phyloP scores from a whole-genome alignment of 2,888 invertebrate species.

The Heliconius aoede region DNA sequence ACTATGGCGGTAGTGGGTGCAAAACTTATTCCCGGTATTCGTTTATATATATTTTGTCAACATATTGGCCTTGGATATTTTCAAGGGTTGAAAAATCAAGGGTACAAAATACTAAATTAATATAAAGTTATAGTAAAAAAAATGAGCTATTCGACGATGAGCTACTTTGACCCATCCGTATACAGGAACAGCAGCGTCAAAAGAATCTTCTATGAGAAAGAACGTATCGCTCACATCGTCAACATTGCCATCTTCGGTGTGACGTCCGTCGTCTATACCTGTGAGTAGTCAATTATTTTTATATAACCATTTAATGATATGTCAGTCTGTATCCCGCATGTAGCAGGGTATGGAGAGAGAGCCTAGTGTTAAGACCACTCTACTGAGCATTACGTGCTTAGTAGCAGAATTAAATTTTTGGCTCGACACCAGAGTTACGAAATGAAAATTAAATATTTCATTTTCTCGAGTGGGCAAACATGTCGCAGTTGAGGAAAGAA shows the following conservation, averaged over 20 bases:
- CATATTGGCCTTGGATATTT: neutral
- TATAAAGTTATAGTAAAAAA: neutral
- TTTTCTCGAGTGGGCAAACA: too few relatives aligned
- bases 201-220: conserved; percentile 58
- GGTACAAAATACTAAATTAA: neutral
- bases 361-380: too few relatives aligned
- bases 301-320: neutral
- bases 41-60: neutral
- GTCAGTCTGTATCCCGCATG: neutral
- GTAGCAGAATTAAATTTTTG: neutral
- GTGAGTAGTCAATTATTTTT: conserved; percentile 67
- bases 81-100: neutral
- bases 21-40: neutral
- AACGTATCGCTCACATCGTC: conserved; percentile 65
- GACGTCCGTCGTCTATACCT: conserved; percentile 79
- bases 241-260: conserved; percentile 74
- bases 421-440: neutral
- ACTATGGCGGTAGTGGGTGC: neutral
- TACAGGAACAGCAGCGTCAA: conserved; percentile 28
- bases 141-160: conserved; percentile 20
- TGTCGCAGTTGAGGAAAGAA: too few relatives aligned
- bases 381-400: neutral
- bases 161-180: conserved; percentile 22
- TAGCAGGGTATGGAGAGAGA: too few relatives aligned
- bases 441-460: neutral